phyloP scores from a whole-genome alignment of 2,797 vertebrate genomes.

The Phrynocephalus guinanensis region DNA sequence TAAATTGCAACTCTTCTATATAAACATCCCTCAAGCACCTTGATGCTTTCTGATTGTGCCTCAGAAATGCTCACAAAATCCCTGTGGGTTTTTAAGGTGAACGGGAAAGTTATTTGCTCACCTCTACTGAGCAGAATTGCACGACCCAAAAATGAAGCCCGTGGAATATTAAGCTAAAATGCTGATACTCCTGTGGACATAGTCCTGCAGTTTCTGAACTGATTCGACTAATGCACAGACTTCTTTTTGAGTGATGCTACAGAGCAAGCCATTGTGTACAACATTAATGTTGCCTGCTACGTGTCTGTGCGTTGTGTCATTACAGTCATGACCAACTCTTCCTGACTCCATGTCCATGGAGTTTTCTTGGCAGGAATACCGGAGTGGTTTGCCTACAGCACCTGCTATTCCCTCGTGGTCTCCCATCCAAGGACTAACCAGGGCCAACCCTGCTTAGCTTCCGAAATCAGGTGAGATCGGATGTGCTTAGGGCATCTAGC shows the following conservation, averaged over 20 bases:
- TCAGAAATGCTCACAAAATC: conserved; percentile 3
- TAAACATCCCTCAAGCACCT: background rate
- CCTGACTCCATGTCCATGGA: too few relatives aligned
- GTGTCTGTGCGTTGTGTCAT: too few relatives aligned
- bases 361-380: too few relatives aligned
- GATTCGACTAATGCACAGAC: background rate
- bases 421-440: too few relatives aligned
- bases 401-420: too few relatives aligned
- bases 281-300: background rate
- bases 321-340: too few relatives aligned
- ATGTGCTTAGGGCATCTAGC: too few relatives aligned
- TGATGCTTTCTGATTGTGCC: background rate
- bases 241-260: background rate
- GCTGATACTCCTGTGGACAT: background rate
- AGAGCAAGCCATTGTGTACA: background rate
- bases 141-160: background rate
- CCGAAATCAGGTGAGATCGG: too few relatives aligned
- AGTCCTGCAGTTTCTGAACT: background rate
- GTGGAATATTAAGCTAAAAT: background rate
- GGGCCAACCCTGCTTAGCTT: too few relatives aligned
- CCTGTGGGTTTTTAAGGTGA: background rate
- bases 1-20: background rate
- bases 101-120: background rate
- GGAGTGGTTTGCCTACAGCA: too few relatives aligned
- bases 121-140: background rate